These are phyloP conservation scores for Schizopygopsis malacanthus DNA, from an alignment of 2,797 vertebrate species.

Conservation along the genomic window DNA sequence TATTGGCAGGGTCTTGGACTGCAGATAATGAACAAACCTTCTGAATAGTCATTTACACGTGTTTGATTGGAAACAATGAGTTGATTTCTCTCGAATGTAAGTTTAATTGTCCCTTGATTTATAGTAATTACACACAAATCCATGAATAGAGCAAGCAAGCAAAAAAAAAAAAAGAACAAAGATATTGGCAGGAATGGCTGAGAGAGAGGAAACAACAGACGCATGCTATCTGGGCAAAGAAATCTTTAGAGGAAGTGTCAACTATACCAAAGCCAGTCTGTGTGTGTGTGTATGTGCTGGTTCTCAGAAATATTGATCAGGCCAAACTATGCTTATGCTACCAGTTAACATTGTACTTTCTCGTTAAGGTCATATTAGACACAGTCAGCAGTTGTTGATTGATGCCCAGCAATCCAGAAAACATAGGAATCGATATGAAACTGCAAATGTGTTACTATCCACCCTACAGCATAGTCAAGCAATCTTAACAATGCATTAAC, in stretches of 20 bases:
- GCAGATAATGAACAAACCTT: not conserved
- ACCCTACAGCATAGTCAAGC: constrained; percentile 19
- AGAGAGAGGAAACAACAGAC: constrained; percentile 27
- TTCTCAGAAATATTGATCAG: constrained; percentile 58
- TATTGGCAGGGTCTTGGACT: constrained; percentile 10
- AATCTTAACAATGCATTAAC: constrained; percentile 44
- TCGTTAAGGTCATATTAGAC: constrained; percentile 64
- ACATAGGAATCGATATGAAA: constrained; percentile 59
- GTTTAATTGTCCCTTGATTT: constrained; percentile 53
- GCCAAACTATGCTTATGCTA: constrained; percentile 54
- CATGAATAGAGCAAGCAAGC: constrained; percentile 37
- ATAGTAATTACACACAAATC: constrained; percentile 45
- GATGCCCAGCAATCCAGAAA: constrained; percentile 60
- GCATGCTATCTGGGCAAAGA: constrained; percentile 36
- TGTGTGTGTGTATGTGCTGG: constrained; percentile 1
- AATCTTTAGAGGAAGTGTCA: constrained; percentile 57
- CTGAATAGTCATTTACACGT: not conserved
- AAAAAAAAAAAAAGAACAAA: constrained; percentile 51
- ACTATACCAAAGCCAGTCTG: constrained; percentile 12
- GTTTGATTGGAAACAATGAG: constrained; percentile 22
- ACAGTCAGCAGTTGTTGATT: constrained; percentile 58
- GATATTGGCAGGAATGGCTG: constrained; percentile 50
- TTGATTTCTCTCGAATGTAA: not conserved
- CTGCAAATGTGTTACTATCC: constrained; percentile 43
- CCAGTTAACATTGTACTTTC: constrained; percentile 63